Base-by-base conservation (phyloP, 2,113 vertebrate genomes). In the Neofelis nebulosa region DNA sequence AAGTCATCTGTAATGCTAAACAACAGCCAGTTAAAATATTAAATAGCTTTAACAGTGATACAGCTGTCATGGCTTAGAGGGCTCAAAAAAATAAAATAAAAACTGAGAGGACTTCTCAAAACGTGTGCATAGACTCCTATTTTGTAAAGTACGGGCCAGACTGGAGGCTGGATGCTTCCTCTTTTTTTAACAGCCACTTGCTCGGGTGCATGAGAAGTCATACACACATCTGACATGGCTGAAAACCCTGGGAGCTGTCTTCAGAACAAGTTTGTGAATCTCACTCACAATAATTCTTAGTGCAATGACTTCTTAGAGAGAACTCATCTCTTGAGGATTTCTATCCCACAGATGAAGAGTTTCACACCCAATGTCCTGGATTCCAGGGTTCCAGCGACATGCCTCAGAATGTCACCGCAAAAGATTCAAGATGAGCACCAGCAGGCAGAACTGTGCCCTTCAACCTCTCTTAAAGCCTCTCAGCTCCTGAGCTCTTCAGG, bases 1-100 rank as follows among this genome's bases (percentile, higher is more conserved):
- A 63, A 92, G 79, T 97, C 95, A 95, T 95, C 61, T 98, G 63
- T 79, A 83, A 98, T 29, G 63, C 84, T 92, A 85, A 96, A 91
- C 23, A 91, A 69, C 33, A 79, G 65, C 29, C 38, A 68, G 61
- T 95, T 88, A 5, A 38, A 97, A 98, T 79, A 94, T n/a, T 80
- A 91, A 95, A 93, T 65, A 86, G 79, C 80, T 98, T 95, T 83
- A 89, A 92, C 38, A 86, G 66, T 65, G 68, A 79, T 83, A 97
- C 61, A 97, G 93, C 92, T 97, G 97, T 96, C 69, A 92, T 19
- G 85, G 91, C 80, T 82, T 82, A 41, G 27, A 63, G 50, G 23
- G 19, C 76, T 41, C 71, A 50, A 45, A 10, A 57, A 79, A 87
- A 89, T 68, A 57, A 61, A 23, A 19, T 29, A 74, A 78, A 78